phyloP scores from a whole-genome alignment of 92 coral and sea anemone species.

The Parazoanthus swiftii region DNA sequence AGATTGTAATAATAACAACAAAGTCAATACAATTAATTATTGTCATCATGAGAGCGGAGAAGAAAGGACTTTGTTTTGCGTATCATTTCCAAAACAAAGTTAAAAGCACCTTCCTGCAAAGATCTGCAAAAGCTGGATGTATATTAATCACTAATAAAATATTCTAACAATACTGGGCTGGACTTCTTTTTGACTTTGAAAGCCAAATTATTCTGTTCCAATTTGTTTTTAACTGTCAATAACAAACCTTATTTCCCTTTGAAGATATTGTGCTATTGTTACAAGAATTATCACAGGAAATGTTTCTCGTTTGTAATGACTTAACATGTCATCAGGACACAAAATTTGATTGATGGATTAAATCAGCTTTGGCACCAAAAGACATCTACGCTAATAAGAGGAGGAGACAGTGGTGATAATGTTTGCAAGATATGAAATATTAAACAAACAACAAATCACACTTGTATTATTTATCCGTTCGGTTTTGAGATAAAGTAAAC shows the following conservation, averaged over 20 bases:
- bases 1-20: neutral
- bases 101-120: neutral
- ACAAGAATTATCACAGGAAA: constrained; percentile 29
- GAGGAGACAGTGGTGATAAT: neutral
- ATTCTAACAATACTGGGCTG: neutral
- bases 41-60: neutral
- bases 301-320: constrained; percentile 27
- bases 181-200: neutral
- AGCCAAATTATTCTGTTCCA: neutral
- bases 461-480: constrained; percentile 1
- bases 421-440: constrained; percentile 13
- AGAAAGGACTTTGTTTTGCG: neutral
- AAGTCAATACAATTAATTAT: neutral
- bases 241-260: neutral
- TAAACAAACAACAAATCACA: constrained; percentile 27
- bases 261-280: constrained; percentile 10
- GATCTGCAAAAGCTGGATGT: neutral
- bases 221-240: constrained; percentile 1
- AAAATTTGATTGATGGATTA: neutral
- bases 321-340: neutral
- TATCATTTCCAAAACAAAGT: neutral
- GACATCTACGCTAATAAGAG: neutral
- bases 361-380: neutral
- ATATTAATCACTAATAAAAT: neutral
- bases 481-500: constrained; percentile 10